These are phyloP conservation scores for Lasioglossum vierecki DNA, from an alignment of 2,888 invertebrate species.

Conservation along the genomic window DNA sequence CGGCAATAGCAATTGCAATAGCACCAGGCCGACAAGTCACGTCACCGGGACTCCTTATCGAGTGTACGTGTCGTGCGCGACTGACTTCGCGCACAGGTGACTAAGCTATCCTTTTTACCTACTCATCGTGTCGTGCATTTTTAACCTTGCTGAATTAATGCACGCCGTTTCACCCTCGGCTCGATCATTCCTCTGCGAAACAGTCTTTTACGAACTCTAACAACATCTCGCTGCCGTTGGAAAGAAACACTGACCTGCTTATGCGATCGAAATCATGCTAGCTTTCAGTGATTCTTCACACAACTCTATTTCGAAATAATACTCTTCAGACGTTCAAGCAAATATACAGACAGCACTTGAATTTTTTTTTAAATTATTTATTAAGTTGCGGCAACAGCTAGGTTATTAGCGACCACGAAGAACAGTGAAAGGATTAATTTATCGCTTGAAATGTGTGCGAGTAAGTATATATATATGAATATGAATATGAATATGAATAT, in stretches of 20 bases:
- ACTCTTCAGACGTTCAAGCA: not conserved
- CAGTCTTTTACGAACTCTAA: not conserved
- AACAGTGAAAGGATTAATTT: too few relatives aligned
- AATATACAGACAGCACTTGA: not conserved
- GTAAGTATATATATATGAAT: too few relatives aligned
- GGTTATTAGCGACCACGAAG: too few relatives aligned
- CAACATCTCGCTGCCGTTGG: not conserved
- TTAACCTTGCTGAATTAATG: constrained; percentile 40
- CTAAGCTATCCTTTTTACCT: constrained; percentile 71
- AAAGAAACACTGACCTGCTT: constrained; percentile 1
- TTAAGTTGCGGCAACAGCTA: too few relatives aligned
- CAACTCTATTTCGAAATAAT: not conserved
- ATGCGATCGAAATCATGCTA: not conserved
- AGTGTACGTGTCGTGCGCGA: constrained; percentile 54
- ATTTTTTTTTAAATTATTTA: not conserved
- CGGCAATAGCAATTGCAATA: constrained; percentile 47
- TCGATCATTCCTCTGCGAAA: not conserved
- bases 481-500: too few relatives aligned
- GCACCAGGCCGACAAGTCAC: constrained; percentile 57
- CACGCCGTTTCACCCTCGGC: constrained; percentile 3
- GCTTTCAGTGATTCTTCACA: not conserved
- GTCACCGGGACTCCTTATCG: constrained; percentile 65
- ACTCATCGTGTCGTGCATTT: constrained; percentile 59
- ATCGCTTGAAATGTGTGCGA: too few relatives aligned
- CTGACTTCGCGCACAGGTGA: constrained; percentile 57